A percentile compares a stretch with the other conserved stretches of the same genome.
Conservation (phyloP, 2,113 vertebrate species). For the Eretmochelys imbricata region DNA sequence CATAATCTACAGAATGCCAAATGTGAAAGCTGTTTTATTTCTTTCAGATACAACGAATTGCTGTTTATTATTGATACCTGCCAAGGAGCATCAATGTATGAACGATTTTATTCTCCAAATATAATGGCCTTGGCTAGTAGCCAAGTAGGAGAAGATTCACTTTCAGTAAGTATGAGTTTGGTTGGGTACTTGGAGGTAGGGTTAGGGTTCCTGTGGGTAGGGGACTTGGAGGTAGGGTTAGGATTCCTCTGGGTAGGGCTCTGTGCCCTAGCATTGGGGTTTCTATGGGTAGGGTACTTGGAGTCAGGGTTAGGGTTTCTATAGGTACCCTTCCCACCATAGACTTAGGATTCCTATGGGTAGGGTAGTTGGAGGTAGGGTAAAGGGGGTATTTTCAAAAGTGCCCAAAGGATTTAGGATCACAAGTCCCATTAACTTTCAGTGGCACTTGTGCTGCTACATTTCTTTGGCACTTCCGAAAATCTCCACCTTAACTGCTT, state of each 20-base stretch:
- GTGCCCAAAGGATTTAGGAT: neutral
- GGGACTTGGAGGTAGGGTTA: neutral
- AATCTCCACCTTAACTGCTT: neutral
- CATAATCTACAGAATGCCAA: neutral
- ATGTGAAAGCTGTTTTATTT: constrained; percentile 7
- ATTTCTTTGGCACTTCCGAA: neutral
- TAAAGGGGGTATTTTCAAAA: neutral
- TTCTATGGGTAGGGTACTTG: too few species aligned
- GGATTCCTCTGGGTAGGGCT: neutral
- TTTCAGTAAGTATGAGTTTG: constrained; percentile 87
- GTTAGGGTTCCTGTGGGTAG: neutral
- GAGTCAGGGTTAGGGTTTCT: neutral
- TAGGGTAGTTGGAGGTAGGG: neutral
- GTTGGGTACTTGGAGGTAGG: neutral
- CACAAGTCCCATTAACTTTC: neutral
- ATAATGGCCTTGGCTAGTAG: constrained; percentile 98
- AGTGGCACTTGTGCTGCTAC: neutral
- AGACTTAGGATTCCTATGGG: neutral
- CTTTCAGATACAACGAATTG: constrained; percentile 94
- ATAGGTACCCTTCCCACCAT: too few species aligned
- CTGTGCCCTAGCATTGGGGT: neutral
- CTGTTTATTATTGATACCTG: constrained; percentile 99
- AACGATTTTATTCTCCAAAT: constrained; percentile 97
- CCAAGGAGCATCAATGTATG: constrained; percentile 99
- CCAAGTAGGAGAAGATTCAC: constrained; percentile 97